phyloP scores from a whole-genome alignment of 2,888 invertebrate genomes.

The Leptura quadrifasciata region DNA sequence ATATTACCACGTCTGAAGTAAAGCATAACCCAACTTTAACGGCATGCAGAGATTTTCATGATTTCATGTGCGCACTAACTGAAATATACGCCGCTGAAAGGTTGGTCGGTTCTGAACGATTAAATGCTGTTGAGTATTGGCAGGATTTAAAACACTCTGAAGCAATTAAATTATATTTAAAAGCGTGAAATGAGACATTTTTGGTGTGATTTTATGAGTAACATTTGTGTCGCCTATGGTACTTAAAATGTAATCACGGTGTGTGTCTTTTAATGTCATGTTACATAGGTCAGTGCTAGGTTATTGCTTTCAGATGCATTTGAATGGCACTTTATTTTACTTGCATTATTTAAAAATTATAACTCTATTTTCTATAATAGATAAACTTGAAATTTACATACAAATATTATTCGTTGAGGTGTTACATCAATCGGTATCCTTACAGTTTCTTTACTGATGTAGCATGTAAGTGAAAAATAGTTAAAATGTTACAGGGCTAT shows the following conservation, averaged over 20 bases:
- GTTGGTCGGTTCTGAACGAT: slow-evolving; percentile 54
- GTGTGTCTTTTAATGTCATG: slow-evolving; percentile 20
- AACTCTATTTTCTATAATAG: too few species aligned
- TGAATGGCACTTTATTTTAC: too few species aligned
- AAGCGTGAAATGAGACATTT: slow-evolving; percentile 42
- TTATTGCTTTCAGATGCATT: background rate
- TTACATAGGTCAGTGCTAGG: slow-evolving; percentile 30
- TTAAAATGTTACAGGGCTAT: too few species aligned
- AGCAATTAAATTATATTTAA: slow-evolving; percentile 49
- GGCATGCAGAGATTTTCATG: slow-evolving; percentile 53
- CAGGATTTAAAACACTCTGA: slow-evolving; percentile 53
- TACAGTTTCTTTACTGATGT: too few species aligned
- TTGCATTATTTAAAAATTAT: too few species aligned
- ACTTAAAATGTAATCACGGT: slow-evolving; percentile 14
- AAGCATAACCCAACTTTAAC: slow-evolving; percentile 68
- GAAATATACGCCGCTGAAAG: slow-evolving; percentile 56
- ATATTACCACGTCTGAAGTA: slow-evolving; percentile 71
- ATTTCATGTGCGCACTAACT: slow-evolving; percentile 63
- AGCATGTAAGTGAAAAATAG: too few species aligned
- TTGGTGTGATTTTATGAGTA: slow-evolving; percentile 27
- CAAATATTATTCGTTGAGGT: too few species aligned
- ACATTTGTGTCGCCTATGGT: slow-evolving; percentile 25
- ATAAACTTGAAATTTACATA: too few species aligned
- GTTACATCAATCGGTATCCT: too few species aligned
- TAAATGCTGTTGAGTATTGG: slow-evolving; percentile 56